These are phyloP conservation scores for Eleginops maclovinus DNA, from an alignment of 2,113 vertebrate species.

Conservation along the genomic window DNA sequence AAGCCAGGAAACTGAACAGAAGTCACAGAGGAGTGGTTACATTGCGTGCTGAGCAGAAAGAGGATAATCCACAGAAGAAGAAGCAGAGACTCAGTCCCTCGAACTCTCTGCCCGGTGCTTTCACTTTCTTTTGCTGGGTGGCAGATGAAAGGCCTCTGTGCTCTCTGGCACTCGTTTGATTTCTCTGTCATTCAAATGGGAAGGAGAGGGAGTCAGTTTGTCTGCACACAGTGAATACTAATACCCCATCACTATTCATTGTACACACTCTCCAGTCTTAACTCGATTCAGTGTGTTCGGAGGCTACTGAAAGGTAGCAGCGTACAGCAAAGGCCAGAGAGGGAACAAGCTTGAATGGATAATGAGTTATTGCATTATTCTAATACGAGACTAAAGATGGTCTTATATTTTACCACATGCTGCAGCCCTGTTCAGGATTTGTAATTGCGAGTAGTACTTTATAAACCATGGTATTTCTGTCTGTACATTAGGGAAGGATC, in stretches of 20 bases:
- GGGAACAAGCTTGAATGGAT: too few relatives aligned
- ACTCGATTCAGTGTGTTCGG: constrained; percentile 2
- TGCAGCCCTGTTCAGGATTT: too few relatives aligned
- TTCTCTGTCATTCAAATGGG: constrained; percentile 62
- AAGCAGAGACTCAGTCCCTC: constrained; percentile 24
- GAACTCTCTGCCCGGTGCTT: constrained; percentile 50
- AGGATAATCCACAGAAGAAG: constrained; percentile 43
- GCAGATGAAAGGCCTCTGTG: constrained; percentile 66
- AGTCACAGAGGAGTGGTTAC: constrained; percentile 14
- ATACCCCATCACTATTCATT: constrained; percentile 57
- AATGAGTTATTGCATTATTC: too few relatives aligned
- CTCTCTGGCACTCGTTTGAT: constrained; percentile 61
- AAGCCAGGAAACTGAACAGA: constrained; percentile 17
- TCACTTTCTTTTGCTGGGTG: constrained; percentile 53
- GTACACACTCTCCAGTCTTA: constrained; percentile 31
- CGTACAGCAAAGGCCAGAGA: background rate
- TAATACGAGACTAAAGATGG: too few relatives aligned
- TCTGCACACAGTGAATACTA: constrained; percentile 67
- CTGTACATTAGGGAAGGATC: too few relatives aligned
- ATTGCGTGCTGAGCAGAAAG: constrained; percentile 35
- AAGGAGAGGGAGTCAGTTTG: constrained; percentile 37
- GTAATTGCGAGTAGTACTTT: too few relatives aligned
- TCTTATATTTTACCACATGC: too few relatives aligned
- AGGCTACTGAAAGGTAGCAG: constrained; percentile 11
- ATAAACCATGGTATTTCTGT: too few relatives aligned